phyloP scores from a whole-genome alignment of 2,888 invertebrate species.

The Euzophera pinguis region DNA sequence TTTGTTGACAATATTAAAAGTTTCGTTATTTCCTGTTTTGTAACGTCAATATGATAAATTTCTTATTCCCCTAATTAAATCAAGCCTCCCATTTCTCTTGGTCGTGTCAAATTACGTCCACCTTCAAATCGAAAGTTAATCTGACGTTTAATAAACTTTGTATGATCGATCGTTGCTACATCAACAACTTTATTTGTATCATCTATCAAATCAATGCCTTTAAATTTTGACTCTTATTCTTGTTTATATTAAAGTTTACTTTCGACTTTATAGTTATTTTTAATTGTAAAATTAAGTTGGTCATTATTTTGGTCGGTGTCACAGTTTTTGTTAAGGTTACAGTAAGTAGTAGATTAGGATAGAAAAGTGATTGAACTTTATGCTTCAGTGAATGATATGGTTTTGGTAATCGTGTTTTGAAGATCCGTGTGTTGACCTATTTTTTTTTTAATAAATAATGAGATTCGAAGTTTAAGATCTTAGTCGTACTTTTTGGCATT shows the following conservation, averaged over 20 bases:
- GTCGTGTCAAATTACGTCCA: constrained; percentile 56
- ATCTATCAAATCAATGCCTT: neutral
- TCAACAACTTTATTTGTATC: constrained; percentile 26
- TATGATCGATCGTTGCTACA: constrained; percentile 56
- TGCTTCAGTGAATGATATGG: constrained; percentile 47
- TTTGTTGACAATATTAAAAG: too few species aligned
- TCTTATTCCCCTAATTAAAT: neutral
- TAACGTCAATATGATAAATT: neutral
- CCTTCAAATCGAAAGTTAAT: constrained; percentile 58
- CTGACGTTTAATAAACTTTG: constrained; percentile 57
- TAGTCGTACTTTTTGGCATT: neutral
- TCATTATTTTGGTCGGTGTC: constrained; percentile 35
- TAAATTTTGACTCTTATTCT: constrained; percentile 19
- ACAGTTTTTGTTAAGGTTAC: constrained; percentile 51
- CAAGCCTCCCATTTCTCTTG: constrained; percentile 5
- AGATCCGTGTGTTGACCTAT: constrained; percentile 3
- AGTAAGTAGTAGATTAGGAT: constrained; percentile 31
- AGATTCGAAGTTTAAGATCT: too few species aligned
- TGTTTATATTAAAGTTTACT: constrained; percentile 27
- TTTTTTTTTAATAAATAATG: neutral
- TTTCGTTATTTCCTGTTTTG: too few species aligned
- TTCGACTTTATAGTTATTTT: constrained; percentile 15
- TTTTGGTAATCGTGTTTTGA: constrained; percentile 9
- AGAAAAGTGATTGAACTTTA: constrained; percentile 56
- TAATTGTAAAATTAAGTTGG: constrained; percentile 22